Evolutionary conservation across 2,888 invertebrate genomes (phyloP).

Genomic region (Hypena proboscidalis): DNA sequence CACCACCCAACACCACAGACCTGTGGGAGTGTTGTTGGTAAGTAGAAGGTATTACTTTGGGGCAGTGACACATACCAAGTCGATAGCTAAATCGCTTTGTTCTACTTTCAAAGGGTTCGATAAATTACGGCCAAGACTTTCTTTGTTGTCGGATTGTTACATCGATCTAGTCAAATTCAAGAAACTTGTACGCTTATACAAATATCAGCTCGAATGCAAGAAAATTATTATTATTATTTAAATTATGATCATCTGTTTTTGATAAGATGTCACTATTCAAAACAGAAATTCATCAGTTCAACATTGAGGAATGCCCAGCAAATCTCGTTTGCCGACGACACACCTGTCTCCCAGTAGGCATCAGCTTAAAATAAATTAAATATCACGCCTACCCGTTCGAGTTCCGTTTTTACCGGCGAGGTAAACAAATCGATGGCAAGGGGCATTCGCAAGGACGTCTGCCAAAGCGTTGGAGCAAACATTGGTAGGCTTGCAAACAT

Average conservation of each 20-base stretch:
- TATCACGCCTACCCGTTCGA: conserved; percentile 46
- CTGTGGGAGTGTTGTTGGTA: conserved; percentile 24
- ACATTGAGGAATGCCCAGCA: conserved; percentile 1
- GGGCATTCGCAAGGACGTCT: conserved; percentile 41
- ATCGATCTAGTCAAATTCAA: too few species aligned
- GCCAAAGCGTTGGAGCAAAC: conserved; percentile 17
- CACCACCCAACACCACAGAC: conserved; percentile 21
- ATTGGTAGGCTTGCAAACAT: conserved; percentile 11
- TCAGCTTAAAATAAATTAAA: conserved; percentile 42
- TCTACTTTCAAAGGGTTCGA: conserved; percentile 25
- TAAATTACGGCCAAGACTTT: not conserved
- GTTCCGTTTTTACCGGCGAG: conserved; percentile 40
- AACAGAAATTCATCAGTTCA: not conserved
- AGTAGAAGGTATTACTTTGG: conserved; percentile 23
- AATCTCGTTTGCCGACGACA: conserved; percentile 1
- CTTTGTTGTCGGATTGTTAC: not conserved
- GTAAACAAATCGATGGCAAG: conserved; percentile 55
- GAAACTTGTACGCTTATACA: too few species aligned
- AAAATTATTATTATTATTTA: too few species aligned
- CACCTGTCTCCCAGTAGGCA: conserved; percentile 8
- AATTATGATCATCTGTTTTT: too few species aligned
- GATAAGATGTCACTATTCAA: too few species aligned
- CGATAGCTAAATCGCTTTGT: conserved; percentile 31
- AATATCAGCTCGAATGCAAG: too few species aligned
- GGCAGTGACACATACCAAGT: conserved; percentile 33